phyloP scores from a whole-genome alignment of 2,888 invertebrate species.

The Microctonus hyperodae region DNA sequence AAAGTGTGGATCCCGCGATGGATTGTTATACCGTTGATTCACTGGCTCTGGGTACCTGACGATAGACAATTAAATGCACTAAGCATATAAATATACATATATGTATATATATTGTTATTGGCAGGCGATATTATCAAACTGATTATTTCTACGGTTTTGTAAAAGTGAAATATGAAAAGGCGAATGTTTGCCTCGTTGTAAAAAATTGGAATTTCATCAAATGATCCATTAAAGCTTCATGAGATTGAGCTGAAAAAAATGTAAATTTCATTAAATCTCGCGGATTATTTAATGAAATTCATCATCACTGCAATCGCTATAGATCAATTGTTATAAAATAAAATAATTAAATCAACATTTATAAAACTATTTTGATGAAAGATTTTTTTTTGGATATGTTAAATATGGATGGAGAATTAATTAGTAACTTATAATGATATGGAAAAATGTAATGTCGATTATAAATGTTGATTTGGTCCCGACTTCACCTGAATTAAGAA shows the following conservation, averaged over 20 bases:
- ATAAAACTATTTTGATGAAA: slow-evolving; percentile 43
- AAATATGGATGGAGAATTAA: not conserved
- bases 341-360: slow-evolving; percentile 57
- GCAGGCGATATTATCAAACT: slow-evolving; percentile 9
- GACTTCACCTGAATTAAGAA: slow-evolving; percentile 63
- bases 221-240: slow-evolving; percentile 1
- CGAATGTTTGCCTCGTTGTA: not conserved
- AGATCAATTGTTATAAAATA: slow-evolving; percentile 24
- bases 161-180: not conserved
- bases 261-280: not conserved
- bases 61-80: slow-evolving; percentile 39
- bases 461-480: slow-evolving; percentile 62
- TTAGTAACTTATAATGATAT: slow-evolving; percentile 19
- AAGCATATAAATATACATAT: not conserved
- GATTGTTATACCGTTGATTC: slow-evolving; percentile 47
- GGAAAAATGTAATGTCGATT: slow-evolving; percentile 36
- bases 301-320: not conserved
- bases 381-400: not conserved
- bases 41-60: slow-evolving; percentile 56
- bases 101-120: not conserved
- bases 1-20: slow-evolving; percentile 49
- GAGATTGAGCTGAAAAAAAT: slow-evolving; percentile 3
- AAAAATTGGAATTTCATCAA: slow-evolving; percentile 1
- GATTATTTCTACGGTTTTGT: not conserved
- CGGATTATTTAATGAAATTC: not conserved